These are phyloP conservation scores for Druon quercuslanigerum DNA, from an alignment of 1,140 invertebrate genomes.

Conservation along the genomic window DNA sequence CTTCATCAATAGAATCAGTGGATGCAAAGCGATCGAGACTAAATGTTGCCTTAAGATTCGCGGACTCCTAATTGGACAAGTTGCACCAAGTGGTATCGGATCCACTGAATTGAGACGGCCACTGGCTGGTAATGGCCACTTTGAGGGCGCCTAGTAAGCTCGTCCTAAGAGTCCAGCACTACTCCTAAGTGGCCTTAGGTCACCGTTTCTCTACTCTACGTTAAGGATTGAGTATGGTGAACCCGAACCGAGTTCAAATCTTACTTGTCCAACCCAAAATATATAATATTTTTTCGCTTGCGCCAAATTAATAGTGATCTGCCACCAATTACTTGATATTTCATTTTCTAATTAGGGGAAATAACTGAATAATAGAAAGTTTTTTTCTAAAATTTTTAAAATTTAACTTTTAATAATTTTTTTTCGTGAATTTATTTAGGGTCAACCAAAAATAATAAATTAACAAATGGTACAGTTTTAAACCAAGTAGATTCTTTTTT, in stretches of 20 bases:
- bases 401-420: too few species aligned
- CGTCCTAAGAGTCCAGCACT: slow-evolving; percentile 55
- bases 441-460: too few species aligned
- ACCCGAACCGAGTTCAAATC: slow-evolving; percentile 5
- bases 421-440: too few species aligned
- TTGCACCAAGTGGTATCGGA: slow-evolving; percentile 45
- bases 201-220: slow-evolving; percentile 52
- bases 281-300: neutral
- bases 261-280: slow-evolving; percentile 13
- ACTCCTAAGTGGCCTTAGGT: slow-evolving; percentile 67
- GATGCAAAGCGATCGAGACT: slow-evolving; percentile 34
- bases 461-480: too few species aligned
- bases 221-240: neutral
- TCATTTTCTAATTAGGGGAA: neutral
- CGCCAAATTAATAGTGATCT: neutral
- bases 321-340: neutral
- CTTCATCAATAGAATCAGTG: neutral
- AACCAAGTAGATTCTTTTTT: too few species aligned
- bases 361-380: too few species aligned
- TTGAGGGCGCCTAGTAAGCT: slow-evolving; percentile 69
- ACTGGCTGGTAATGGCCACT: slow-evolving; percentile 71
- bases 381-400: too few species aligned
- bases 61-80: slow-evolving; percentile 64
- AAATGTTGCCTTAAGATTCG: slow-evolving; percentile 32
- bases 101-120: slow-evolving; percentile 43